Conservation (phyloP, 2,888 invertebrate genomes). For the Deroplatys truncata region DNA sequence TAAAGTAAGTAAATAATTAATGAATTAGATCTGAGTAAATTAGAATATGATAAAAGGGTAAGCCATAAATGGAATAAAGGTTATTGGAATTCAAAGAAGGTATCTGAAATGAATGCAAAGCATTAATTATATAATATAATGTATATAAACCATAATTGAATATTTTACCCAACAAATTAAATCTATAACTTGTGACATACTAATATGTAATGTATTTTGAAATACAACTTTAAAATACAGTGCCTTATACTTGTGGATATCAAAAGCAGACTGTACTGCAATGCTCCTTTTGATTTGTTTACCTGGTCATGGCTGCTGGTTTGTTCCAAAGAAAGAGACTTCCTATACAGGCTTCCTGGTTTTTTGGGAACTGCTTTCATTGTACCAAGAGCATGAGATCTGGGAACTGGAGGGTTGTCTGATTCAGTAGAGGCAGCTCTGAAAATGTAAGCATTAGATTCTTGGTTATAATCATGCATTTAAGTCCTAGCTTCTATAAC, state of each 20-base stretch:
- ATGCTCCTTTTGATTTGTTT: neutral
- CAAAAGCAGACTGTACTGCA: too few species aligned
- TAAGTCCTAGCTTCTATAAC: too few species aligned
- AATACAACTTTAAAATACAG: too few species aligned
- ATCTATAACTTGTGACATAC: too few species aligned
- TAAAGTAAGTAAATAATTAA: neutral
- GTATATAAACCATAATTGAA: neutral
- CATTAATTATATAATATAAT: neutral
- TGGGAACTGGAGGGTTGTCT: slow-evolving; percentile 50
- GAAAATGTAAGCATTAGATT: slow-evolving; percentile 7
- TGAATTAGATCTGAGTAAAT: neutral
- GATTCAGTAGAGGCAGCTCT: slow-evolving; percentile 62
- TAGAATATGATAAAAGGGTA: neutral
- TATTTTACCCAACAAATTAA: too few species aligned
- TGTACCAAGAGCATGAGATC: slow-evolving; percentile 1
- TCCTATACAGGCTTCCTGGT: slow-evolving; percentile 57
- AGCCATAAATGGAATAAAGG: neutral
- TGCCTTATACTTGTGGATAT: too few species aligned
- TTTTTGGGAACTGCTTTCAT: slow-evolving; percentile 33
- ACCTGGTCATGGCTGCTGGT: slow-evolving; percentile 48
- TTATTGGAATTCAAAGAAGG: neutral
- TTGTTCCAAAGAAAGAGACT: slow-evolving; percentile 70
- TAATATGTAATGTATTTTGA: too few species aligned
- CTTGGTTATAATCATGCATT: neutral
- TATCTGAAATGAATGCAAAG: neutral